phyloP scores from a whole-genome alignment of 2,888 invertebrate genomes.

The Cheilosia impressa region DNA sequence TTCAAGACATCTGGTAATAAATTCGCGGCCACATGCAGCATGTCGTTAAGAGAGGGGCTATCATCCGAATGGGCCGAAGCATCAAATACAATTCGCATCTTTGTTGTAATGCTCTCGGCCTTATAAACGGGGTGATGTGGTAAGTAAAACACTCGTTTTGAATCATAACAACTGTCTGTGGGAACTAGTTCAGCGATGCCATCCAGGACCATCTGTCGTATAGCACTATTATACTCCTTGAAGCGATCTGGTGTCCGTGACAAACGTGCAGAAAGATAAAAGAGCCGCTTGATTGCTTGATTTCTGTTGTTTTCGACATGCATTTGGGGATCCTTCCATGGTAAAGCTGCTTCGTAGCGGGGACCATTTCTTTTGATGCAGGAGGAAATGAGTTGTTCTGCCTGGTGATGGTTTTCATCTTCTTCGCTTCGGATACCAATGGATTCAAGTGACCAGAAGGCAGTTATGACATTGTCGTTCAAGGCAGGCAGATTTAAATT shows the following conservation, averaged over 20 bases:
- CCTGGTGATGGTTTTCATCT: constrained; percentile 7
- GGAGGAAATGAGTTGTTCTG: constrained; percentile 5
- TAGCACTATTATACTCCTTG: constrained; percentile 33
- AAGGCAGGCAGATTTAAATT: constrained; percentile 19
- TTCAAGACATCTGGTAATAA: neutral
- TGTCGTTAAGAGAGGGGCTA: neutral
- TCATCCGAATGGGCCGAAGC: neutral
- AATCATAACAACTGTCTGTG: no score
- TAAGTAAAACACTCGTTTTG: constrained; percentile 19
- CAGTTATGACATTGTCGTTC: constrained; percentile 9
- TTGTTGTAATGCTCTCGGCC: constrained; percentile 24
- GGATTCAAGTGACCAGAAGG: constrained; percentile 26
- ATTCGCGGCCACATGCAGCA: neutral
- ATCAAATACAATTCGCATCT: constrained; percentile 7
- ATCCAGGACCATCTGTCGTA: constrained; percentile 24
- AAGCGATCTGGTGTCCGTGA: constrained; percentile 14
- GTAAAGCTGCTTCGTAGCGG: constrained; percentile 17
- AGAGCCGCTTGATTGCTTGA: neutral
- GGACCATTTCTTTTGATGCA: constrained; percentile 18
- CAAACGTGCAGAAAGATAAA: constrained; percentile 1
- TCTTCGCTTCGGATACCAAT: constrained; percentile 38
- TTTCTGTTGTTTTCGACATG: constrained; percentile 7
- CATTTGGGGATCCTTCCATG: constrained; percentile 14
- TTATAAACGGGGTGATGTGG: constrained; percentile 40
- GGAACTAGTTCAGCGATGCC: constrained; percentile 7